phyloP scores from a whole-genome alignment of 2,888 invertebrate genomes.

The Electrophaes corylata region DNA sequence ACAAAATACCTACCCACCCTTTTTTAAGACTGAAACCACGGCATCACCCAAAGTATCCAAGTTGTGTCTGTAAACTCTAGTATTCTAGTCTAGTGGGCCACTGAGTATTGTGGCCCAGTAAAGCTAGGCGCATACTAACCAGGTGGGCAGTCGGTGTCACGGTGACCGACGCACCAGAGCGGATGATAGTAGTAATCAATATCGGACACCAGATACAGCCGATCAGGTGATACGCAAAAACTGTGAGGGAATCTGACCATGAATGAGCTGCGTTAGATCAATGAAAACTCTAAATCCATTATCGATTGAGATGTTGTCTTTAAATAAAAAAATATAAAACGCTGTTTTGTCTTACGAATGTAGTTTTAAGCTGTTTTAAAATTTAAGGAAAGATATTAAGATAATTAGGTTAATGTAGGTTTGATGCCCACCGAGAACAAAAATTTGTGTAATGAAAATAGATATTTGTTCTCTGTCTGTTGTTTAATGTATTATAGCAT shows the following conservation, averaged over 20 bases:
- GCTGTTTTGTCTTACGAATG: too few species aligned
- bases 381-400: too few species aligned
- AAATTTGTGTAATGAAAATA: too few species aligned
- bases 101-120: constrained; percentile 3
- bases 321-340: too few species aligned
- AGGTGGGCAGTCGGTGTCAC: constrained; percentile 19
- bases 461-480: too few species aligned
- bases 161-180: constrained; percentile 9
- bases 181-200: constrained; percentile 14
- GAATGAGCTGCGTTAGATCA: constrained; percentile 1
- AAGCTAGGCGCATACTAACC: constrained; percentile 9
- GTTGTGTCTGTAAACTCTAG: not conserved
- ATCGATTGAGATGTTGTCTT: not conserved
- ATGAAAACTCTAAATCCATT: not conserved
- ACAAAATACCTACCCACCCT: too few species aligned
- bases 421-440: too few species aligned
- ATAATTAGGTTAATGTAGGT: too few species aligned
- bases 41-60: too few species aligned
- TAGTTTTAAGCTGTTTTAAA: too few species aligned
- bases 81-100: constrained; percentile 7
- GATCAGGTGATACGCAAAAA: constrained; percentile 9
- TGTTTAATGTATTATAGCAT: too few species aligned
- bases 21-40: too few species aligned
- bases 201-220: constrained; percentile 6
- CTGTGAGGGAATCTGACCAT: not conserved